Evolutionary conservation across 1,140 invertebrate genomes (phyloP).

Genomic region (Trinorchestia longiramus): DNA sequence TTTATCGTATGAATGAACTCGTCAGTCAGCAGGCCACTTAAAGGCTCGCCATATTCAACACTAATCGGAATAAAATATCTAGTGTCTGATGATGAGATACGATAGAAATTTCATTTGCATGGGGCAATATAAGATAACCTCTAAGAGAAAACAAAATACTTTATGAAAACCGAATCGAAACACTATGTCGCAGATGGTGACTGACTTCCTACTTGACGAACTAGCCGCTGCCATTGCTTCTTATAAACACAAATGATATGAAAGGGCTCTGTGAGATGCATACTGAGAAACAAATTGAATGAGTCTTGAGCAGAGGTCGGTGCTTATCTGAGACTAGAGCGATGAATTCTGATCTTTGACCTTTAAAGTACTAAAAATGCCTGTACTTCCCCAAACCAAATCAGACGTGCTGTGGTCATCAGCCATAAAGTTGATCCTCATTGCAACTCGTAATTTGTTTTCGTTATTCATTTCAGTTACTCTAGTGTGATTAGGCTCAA

Average conservation of each 20-base stretch:
- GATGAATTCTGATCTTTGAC: background rate
- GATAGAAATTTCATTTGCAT: background rate
- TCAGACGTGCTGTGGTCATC: background rate
- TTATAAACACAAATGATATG: background rate
- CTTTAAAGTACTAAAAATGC: background rate
- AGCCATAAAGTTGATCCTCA: background rate
- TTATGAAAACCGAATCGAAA: background rate
- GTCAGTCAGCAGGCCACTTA: background rate
- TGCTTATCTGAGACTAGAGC: background rate
- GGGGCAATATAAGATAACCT: background rate
- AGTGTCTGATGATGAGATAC: background rate
- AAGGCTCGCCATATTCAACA: background rate
- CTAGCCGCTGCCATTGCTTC: background rate
- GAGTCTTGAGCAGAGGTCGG: background rate
- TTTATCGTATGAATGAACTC: background rate
- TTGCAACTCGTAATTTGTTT: background rate
- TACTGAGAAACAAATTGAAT: slow-evolving; percentile 2
- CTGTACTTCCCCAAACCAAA: background rate
- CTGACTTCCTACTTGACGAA: background rate
- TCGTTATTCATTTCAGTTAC: background rate
- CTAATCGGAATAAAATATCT: background rate
- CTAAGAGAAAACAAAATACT: background rate
- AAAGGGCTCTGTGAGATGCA: background rate
- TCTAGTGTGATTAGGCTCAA: background rate
- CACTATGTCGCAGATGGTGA: background rate